These are phyloP conservation scores for Ferdinandea cuprea DNA, from an alignment of 2,888 invertebrate species.

Conservation along the genomic window DNA sequence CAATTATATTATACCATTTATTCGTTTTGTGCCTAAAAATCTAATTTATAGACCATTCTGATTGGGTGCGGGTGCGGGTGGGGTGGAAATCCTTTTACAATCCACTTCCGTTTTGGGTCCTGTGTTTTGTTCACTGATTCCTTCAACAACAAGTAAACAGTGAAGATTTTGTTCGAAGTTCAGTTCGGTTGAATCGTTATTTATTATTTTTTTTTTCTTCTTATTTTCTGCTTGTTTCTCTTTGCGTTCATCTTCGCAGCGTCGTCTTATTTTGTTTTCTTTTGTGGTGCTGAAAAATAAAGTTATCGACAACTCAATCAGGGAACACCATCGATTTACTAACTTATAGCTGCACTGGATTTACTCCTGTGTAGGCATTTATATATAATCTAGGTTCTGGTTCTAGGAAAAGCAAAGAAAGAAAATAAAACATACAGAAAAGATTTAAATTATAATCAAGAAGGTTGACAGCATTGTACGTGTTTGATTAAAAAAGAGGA, in stretches of 20 bases:
- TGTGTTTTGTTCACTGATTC: constrained; percentile 31
- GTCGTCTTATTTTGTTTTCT: constrained; percentile 3
- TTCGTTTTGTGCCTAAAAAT: constrained; percentile 52
- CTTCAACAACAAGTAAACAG: constrained; percentile 56
- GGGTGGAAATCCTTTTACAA: constrained; percentile 65
- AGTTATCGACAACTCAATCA: constrained; percentile 73
- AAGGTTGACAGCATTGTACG: background rate
- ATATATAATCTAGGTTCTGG: background rate
- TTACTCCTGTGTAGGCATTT: background rate
- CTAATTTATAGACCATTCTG: constrained; percentile 66
- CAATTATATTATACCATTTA: constrained; percentile 49
- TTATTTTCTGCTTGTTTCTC: constrained; percentile 6
- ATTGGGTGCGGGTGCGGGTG: background rate
- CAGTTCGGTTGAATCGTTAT: constrained; percentile 64
- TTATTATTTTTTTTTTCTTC: constrained; percentile 42
- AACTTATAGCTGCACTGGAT: constrained; percentile 5
- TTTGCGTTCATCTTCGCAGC: constrained; percentile 8
- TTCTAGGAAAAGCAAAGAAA: constrained; percentile 1
- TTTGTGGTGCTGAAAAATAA: constrained; percentile 38
- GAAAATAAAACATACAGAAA: background rate
- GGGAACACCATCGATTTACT: constrained; percentile 62
- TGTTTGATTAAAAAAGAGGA: background rate
- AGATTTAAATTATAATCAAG: background rate
- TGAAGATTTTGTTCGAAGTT: constrained; percentile 36
- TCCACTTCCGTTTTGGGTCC: constrained; percentile 44